A percentile compares a stretch with the other conserved stretches of the same genome.
Evolutionary conservation across 2,113 vertebrate genomes (phyloP).

Genomic region (Ailurus styani): DNA sequence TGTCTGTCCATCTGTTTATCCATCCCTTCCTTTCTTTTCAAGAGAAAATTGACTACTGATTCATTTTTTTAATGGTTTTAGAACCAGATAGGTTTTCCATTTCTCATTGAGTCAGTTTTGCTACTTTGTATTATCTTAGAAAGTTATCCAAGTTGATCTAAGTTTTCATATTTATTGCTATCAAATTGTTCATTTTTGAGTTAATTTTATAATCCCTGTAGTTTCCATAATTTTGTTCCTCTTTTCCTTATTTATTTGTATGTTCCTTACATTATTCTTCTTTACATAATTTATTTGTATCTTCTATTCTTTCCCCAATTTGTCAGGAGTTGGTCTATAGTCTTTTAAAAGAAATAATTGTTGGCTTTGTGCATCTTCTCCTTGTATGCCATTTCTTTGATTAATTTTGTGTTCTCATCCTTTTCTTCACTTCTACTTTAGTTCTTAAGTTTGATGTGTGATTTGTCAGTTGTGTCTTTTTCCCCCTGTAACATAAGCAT

Average conservation of each 20-base stretch:
- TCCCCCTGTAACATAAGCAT: background rate
- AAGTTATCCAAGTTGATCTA: background rate
- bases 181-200: background rate
- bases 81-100: background rate
- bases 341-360: background rate
- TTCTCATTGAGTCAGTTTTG: background rate
- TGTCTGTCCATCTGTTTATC: background rate
- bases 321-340: background rate
- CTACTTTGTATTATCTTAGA: background rate
- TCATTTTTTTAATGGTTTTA: background rate
- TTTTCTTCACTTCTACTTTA: background rate
- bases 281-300: background rate
- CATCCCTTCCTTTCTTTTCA: background rate
- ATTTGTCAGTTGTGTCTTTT: background rate
- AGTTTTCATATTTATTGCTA: background rate
- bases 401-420: background rate
- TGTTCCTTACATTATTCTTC: too few relatives aligned
- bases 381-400: background rate
- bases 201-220: background rate
- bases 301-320: background rate
- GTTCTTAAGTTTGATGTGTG: background rate
- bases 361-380: background rate
- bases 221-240: background rate
- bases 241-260: background rate
- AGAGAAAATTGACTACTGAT: background rate